Conservation (phyloP, 2,888 invertebrate species). For the Aricia artaxerxes region DNA sequence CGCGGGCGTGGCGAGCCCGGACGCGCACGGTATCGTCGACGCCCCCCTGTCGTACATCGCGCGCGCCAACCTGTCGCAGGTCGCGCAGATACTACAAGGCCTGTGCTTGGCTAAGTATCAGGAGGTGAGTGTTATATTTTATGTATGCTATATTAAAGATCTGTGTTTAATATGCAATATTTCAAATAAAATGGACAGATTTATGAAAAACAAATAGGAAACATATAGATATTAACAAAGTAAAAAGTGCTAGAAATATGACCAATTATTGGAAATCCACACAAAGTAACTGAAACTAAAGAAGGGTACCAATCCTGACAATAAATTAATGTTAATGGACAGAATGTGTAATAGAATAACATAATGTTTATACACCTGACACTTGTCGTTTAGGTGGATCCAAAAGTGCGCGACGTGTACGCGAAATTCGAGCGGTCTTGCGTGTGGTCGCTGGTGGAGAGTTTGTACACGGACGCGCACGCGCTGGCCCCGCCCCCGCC, state of each 20-base stretch:
- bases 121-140: constrained; percentile 70
- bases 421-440: constrained; percentile 89
- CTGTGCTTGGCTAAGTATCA: constrained; percentile 92
- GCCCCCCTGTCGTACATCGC: constrained; percentile 95
- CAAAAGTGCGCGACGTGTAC: constrained; percentile 85
- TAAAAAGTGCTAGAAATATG: too few relatives aligned
- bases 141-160: too few relatives aligned
- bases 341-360: not conserved
- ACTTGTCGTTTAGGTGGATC: constrained; percentile 56
- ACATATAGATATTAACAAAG: too few relatives aligned
- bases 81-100: constrained; percentile 96
- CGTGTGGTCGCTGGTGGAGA: constrained; percentile 88
- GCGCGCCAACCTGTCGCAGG: constrained; percentile 92
- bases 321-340: not conserved
- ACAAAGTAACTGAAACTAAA: too few relatives aligned
- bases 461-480: constrained; percentile 74
- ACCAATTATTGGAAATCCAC: too few relatives aligned
- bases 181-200: too few relatives aligned
- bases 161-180: too few relatives aligned
- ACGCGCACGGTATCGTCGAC: constrained; percentile 96
- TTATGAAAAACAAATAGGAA: too few relatives aligned
- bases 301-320: not conserved
- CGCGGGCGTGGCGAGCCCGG: constrained; percentile 97
- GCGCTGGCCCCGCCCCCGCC: constrained; percentile 51
- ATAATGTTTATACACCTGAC: too few relatives aligned